Percentiles rank a stretch among this genome's conserved stretches.
phyloP scores from a whole-genome alignment of 1,140 invertebrate genomes.

The Heterodera carotae region DNA sequence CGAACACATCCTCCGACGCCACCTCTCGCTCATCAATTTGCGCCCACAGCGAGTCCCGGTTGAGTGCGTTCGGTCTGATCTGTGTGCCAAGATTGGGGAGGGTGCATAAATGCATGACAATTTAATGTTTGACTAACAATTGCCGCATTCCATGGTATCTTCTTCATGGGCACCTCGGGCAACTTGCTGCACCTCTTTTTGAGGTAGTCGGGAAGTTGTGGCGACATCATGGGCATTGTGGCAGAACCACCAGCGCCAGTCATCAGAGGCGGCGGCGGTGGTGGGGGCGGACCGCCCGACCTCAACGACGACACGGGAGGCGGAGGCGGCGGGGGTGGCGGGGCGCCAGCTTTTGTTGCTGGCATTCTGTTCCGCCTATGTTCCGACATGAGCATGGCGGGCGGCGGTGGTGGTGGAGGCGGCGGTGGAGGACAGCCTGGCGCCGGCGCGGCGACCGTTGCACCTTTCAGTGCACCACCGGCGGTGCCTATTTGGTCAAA shows the following conservation, averaged over 20 bases:
- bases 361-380: neutral
- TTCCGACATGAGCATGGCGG: conserved; percentile 7
- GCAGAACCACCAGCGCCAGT: conserved; percentile 7
- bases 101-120: neutral
- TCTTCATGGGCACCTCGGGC: conserved; percentile 49
- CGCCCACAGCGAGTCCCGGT: conserved; percentile 46
- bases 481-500: neutral
- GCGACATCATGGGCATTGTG: neutral
- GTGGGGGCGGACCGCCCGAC: conserved; percentile 22
- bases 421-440: conserved; percentile 27
- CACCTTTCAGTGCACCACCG: no score
- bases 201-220: conserved; percentile 43
- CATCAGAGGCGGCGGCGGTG: conserved; percentile 31
- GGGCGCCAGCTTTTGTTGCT: neutral
- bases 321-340: conserved; percentile 29
- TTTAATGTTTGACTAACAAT: conserved; percentile 18
- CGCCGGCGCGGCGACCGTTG: neutral
- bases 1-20: conserved; percentile 45
- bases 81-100: conserved; percentile 13
- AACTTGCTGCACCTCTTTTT: conserved; percentile 25
- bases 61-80: conserved; percentile 48
- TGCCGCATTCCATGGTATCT: conserved; percentile 43
- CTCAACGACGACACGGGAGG: no score
- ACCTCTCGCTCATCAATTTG: conserved; percentile 43
- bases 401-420: conserved; percentile 44